Percentiles rank a stretch among this genome's conserved stretches.
Evolutionary conservation across 2,113 vertebrate species (phyloP).

Genomic region (Panurus biarmicus): DNA sequence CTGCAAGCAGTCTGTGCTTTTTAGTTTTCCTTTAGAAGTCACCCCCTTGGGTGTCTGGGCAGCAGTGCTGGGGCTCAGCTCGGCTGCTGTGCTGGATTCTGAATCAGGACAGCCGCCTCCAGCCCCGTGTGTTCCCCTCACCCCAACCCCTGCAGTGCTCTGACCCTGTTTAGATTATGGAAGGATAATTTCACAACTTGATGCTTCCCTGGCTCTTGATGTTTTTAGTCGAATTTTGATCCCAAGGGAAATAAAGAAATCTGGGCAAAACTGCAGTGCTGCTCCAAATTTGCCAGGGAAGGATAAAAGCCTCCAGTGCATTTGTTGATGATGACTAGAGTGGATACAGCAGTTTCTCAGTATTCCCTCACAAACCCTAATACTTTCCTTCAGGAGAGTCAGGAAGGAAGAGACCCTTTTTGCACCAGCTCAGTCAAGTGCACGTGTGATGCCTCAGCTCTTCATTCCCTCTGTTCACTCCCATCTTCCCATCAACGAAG

Average conservation of each 20-base stretch:
- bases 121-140: background rate
- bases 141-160: background rate
- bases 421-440: background rate
- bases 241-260: background rate
- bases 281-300: background rate
- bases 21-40: background rate
- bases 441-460: accelerated
- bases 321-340: background rate
- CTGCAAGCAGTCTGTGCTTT: background rate
- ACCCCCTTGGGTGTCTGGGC: background rate
- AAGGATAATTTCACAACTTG: background rate
- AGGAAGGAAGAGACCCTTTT: background rate
- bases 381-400: background rate
- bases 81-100: background rate
- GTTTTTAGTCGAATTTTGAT: background rate
- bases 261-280: background rate
- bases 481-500: background rate
- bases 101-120: background rate
- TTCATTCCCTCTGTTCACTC: background rate
- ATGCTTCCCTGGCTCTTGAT: background rate
- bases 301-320: no score
- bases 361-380: background rate
- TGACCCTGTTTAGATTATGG: constrained; percentile 9
- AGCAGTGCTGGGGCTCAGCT: background rate
- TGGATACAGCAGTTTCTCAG: background rate